Evolutionary conservation across 2,113 vertebrate species (phyloP), one percentile per base, ranked within the genome.

Genomic region (Opisthocomus hoazin): DNA sequence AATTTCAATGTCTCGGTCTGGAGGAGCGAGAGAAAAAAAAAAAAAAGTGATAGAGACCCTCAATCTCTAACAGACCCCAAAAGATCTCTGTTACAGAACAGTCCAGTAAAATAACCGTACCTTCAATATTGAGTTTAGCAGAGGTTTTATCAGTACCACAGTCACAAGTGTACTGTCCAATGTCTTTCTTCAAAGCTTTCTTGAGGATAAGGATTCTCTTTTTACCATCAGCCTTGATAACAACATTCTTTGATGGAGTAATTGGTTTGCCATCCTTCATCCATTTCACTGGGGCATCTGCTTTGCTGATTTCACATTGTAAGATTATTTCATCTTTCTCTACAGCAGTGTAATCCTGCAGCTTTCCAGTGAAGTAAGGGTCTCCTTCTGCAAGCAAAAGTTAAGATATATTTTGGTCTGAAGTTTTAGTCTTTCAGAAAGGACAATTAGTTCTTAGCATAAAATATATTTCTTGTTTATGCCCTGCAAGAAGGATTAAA

Each of bases 1-100:
- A 21, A 99, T 97, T 97, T 99, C 99, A 94, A 99, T 99, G 93
- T 99, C 98, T n/a, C 99, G 98, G 79, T 99, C 99, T 99, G 96
- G 36, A 63, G 41, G 16, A 5, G n/a, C 16, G 53, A 54, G 17
- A 54, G 84, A 63, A 90, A 48, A 69, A 22, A 53, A 80, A 84
- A 23, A 70, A 54, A 64, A 74, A n/a, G 4, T 19, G 5, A 64
- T 54, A 46, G 5, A 54, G 37, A 87, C 24, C 10, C 26, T 94
- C 32, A 79, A 57, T 45, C 13, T 90, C 37, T 39, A 74, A 32
- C 34, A 89, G 73, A 90, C 6, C 22, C n/a, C 5, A 6, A 48
- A 50, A 77, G 17, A 60, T 34, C 24, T 81, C 41, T 54, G 23
- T 13, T 41, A n/a, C 23, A 86, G n/a, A 88, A 20, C 30, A 84